Evolutionary conservation across 2,888 invertebrate species (phyloP), one percentile per base, ranked within the genome.

Genomic region (Polymixis lichenea): DNA sequence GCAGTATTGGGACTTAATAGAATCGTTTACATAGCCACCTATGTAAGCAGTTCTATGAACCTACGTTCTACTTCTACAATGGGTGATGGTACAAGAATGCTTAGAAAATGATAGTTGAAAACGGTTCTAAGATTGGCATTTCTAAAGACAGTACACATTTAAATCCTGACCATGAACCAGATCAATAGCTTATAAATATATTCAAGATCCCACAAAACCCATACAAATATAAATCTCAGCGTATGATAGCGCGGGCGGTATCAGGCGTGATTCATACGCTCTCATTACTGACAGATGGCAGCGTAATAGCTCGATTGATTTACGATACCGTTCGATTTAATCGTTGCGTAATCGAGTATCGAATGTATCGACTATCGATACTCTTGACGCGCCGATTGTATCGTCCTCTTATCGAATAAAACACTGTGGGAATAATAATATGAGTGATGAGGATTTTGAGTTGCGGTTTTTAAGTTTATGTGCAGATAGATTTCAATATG

Each of bases 221-320:
- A 65, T 76, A 75, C 73, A 75, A 85, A 78, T 77, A 88, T 87
- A 87, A 85, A 88, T 83, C 84, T 81, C 25, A 22, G 78, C 58
- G 67, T 78, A 79, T 79, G 78, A 84, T 82, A 72, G 82, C 82
- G 78, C 78, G 72, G 78, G 84, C 84, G 84, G 80, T 82, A 88
- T 82, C 77, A 88, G 87, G 83, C 92, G 92, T 94, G 95, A 95
- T 94, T 94, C 94, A 95, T 94, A 90, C 90, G 94, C 93, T 93
- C 94, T 90, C 93, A 90, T 93, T 95, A 94, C 91, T 93, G 95
- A 95, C 95, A 94, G 95, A 94, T 93, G 92, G 93, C 92, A 90
- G 93, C 91, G 92, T 94, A 95, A 95, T 95, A 92, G 93, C 90
- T 84, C 93, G 93, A 94, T 93, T 95, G 95, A 95, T 95, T 94